Conservation (phyloP, 2,797 vertebrate species). For the Garrulus glandarius region DNA sequence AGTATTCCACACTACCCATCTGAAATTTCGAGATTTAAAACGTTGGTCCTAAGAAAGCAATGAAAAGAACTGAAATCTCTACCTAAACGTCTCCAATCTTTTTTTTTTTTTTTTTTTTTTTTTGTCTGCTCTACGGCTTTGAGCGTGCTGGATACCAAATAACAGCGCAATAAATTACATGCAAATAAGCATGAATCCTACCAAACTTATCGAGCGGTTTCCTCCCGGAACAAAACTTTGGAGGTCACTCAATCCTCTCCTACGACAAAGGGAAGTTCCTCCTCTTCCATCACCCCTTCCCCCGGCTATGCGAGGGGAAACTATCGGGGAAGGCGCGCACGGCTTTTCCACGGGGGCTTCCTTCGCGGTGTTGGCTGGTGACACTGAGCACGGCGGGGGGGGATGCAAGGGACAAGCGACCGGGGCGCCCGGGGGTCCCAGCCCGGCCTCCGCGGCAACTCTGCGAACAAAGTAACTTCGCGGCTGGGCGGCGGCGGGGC, state of each 20-base stretch:
- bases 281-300: not conserved
- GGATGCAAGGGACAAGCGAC: not conserved
- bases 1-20: not conserved
- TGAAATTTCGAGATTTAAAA: not conserved
- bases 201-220: slow-evolving; percentile 21
- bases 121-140: not conserved
- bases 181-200: not conserved
- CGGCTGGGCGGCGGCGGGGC: not conserved
- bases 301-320: not conserved
- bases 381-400: not conserved
- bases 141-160: not conserved
- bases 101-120: not conserved
- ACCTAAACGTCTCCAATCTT: not conserved
- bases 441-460: slow-evolving; percentile 15
- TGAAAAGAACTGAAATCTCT: not conserved
- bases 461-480: slow-evolving; percentile 63
- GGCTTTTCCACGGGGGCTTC: not conserved
- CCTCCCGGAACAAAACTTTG: slow-evolving; percentile 49
- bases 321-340: not conserved
- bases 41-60: not conserved
- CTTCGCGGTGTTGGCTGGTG: not conserved
- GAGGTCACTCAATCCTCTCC: slow-evolving; percentile 18
- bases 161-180: not conserved
- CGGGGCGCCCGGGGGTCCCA: not conserved
- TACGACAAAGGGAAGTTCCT: slow-evolving; percentile 20